phyloP scores from a whole-genome alignment of 2,113 vertebrate species.

The Burhinus oedicnemus region DNA sequence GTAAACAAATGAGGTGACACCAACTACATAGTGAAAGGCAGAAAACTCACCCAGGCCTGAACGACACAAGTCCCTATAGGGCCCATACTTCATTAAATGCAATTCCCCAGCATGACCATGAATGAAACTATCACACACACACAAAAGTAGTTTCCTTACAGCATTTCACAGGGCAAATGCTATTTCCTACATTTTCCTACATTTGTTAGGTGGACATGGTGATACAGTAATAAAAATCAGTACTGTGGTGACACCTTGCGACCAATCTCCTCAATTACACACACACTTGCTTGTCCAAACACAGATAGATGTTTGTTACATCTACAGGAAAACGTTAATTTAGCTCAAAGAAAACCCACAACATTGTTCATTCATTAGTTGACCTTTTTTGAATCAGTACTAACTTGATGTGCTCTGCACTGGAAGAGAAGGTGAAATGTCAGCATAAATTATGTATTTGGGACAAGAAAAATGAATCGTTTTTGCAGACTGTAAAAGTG shows the following conservation, averaged over 20 bases:
- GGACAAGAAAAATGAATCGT: background rate
- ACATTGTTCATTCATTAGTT: background rate
- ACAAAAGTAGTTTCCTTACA: background rate
- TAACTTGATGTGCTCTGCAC: background rate
- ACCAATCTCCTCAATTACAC: constrained; percentile 40
- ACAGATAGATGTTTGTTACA: background rate
- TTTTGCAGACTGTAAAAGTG: background rate
- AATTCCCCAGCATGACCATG: background rate
- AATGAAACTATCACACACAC: background rate
- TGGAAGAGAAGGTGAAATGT: background rate
- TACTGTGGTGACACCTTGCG: constrained; percentile 68
- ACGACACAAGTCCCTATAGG: background rate
- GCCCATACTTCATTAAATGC: rapidly evolving
- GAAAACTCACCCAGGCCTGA: background rate
- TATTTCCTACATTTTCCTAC: background rate
- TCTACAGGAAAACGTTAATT: background rate
- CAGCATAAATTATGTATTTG: background rate
- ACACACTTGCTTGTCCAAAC: background rate
- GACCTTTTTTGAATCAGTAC: background rate
- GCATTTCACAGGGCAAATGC: background rate
- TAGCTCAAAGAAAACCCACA: background rate
- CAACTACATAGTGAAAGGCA: background rate
- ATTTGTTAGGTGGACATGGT: background rate
- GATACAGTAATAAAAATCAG: background rate
- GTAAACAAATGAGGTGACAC: background rate